Evolutionary conservation across 2,113 vertebrate genomes (phyloP).

Genomic region (Cyanoliseus patagonus): DNA sequence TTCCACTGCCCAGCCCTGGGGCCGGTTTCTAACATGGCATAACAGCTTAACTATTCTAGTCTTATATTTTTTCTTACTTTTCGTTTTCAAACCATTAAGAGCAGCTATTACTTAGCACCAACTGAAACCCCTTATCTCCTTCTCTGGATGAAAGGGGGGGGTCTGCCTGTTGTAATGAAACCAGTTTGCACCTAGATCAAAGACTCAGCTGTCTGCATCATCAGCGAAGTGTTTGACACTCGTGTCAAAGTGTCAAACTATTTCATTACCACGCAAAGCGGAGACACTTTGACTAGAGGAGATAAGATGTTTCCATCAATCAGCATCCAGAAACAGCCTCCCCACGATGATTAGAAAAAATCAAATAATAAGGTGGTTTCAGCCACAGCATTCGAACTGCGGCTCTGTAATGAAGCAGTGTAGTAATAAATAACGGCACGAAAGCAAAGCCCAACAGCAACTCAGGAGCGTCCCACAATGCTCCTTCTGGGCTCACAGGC

Average conservation of each 20-base stretch:
- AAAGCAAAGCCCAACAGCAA: background rate
- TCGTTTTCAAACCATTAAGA: background rate
- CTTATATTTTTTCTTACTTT: background rate
- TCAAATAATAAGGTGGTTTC: slow-evolving; percentile 1
- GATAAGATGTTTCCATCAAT: slow-evolving; percentile 55
- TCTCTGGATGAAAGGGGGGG: slow-evolving; percentile 4
- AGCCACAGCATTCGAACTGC: background rate
- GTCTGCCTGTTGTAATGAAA: slow-evolving; percentile 29
- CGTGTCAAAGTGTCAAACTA: slow-evolving; percentile 58
- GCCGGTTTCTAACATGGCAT: background rate
- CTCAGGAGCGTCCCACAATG: fast-evolving
- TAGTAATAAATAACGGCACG: background rate
- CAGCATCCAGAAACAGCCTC: slow-evolving; percentile 34
- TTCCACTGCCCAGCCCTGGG: background rate
- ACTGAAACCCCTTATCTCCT: slow-evolving; percentile 3
- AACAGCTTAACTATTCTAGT: background rate
- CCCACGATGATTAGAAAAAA: slow-evolving; percentile 19
- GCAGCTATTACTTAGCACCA: background rate
- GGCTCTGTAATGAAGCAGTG: background rate
- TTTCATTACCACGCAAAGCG: slow-evolving; percentile 30
- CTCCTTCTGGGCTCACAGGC: background rate
- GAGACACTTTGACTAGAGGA: slow-evolving; percentile 47
- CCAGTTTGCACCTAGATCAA: slow-evolving; percentile 55
- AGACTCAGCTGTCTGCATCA: background rate
- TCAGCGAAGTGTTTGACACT: background rate